phyloP scores from a whole-genome alignment of 1,140 invertebrate species.

The Stratiolaelaps scimitus region DNA sequence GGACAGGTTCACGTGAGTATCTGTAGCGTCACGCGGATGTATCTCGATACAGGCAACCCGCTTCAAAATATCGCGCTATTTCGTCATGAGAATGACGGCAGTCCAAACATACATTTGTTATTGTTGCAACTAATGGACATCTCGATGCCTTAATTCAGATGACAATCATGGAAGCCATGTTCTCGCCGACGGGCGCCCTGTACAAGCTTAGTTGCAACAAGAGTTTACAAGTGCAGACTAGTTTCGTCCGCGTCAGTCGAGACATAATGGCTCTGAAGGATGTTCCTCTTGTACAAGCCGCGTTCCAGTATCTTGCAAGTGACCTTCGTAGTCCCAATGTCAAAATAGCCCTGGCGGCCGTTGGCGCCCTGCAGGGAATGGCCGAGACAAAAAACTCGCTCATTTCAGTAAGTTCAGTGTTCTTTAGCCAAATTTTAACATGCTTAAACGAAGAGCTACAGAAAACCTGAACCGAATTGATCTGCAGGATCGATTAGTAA shows the following conservation, averaged over 20 bases:
- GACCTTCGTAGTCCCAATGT: slow-evolving; percentile 10
- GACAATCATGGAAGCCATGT: slow-evolving; percentile 14
- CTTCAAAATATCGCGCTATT: too few species aligned
- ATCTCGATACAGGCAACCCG: too few species aligned
- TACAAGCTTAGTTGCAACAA: background rate
- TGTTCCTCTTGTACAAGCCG: slow-evolving; percentile 20
- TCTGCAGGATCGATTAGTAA: too few species aligned
- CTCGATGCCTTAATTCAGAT: slow-evolving; percentile 20
- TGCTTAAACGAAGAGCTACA: too few species aligned
- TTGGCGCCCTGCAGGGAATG: slow-evolving; percentile 19
- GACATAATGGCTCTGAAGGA: slow-evolving; percentile 15
- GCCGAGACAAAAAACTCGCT: slow-evolving; percentile 3
- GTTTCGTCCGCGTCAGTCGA: background rate
- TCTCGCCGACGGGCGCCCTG: slow-evolving; percentile 1
- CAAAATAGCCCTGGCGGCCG: background rate
- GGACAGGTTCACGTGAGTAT: slow-evolving; percentile 19
- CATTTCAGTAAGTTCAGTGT: slow-evolving; percentile 1
- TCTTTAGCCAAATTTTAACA: too few species aligned
- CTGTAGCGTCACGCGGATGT: too few species aligned
- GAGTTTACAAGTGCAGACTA: background rate
- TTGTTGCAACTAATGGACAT: too few species aligned
- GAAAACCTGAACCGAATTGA: too few species aligned
- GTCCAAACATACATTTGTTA: too few species aligned
- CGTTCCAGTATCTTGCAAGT: background rate
- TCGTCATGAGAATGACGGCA: too few species aligned